Evolutionary conservation across 2,797 vertebrate genomes (phyloP), one percentile per base, ranked within the genome.

Genomic region (Furcifer pardalis): DNA sequence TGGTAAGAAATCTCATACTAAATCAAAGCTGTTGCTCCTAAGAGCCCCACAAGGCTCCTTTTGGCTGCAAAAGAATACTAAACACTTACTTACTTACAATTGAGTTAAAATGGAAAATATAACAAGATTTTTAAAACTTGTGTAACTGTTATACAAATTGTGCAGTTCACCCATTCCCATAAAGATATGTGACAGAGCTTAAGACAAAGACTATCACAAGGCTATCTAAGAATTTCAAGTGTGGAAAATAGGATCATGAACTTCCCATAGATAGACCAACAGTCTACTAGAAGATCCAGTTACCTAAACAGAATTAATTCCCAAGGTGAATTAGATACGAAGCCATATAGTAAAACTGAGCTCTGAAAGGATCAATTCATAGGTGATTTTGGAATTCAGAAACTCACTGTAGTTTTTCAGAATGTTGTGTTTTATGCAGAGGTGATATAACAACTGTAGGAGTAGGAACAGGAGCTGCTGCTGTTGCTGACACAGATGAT

Each of bases 321-420:
- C 46, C 46, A 49, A 7, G 7, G 13, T 49, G 46, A 49, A 49
- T 3, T 60, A 13, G 23, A 9, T 23, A 23, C 44, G 4, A 30
- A 25, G 35, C 32, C 63, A 46, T 35, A 66, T 5, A 32, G 15
- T 69, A 52, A 4, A n/a, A 60, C 13, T 40, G 19, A 30, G 1
- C 19, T 75, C 2, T 81, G 40, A 72, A 87, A 72, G 27, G 0
- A 23, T 5, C 49, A 49, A 46, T 87, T 78, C 7, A 17, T 0
- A 82, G 42, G 7, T 35, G 60, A 68, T 25, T 68, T n/a, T 35
- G 23, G 63, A 66, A 35, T 21, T 69, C 0, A 74, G 42, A 83
- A 82, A 97, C 98, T 96, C 91, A 98, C 98, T 79, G 94, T 65
- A 93, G 92, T 90, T 95, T 94, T 44, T 91, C 82, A 60, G 91